Base-by-base conservation (phyloP, 2,888 invertebrate species). In the Drosophila meridiana region DNA sequence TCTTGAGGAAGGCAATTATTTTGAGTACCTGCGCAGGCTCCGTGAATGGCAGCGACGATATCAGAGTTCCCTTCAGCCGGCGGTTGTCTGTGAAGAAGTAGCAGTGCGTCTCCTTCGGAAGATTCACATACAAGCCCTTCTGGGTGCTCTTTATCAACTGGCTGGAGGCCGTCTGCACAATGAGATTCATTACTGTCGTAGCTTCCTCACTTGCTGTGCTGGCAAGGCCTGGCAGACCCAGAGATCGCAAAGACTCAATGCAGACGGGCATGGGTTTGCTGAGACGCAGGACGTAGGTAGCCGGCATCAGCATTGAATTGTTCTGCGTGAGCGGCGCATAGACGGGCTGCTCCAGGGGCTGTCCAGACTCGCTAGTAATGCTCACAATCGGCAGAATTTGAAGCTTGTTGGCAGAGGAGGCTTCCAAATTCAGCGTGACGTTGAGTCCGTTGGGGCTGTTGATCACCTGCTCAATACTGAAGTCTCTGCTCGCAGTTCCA, bases 61-160 rank as follows among this genome's bases (percentile, higher is more conserved):
- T 81, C 38, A 92, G 64, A 0, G 91, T 90, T 13, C 93, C 93
- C 76, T 96, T 95, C 93, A 97, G 94, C 36, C 94, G 95, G 75
- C 95, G 95, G 75, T 96, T 96, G 92, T 97, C 97, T 34, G 98
- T 98, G 94, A 99, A 95, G 93, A 97, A 98, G 93, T 98, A 99
- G 91, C 98, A 98, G 92, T 99, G 99, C 68, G 96, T 96, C 92
- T 99, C 98, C 92, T 98, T 98, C 0, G 98, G 98, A 55, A 99
- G 94, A 67, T 96, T 96, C 91, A 98, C 98, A 94, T 96, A 97
- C 20, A 98, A 94, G 65, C 97, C 98, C 90, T 96, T 97, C 87
- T 96, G 95, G 62, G 95, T 95, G 88, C 95, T 96, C 87, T 96
- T 95, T 87, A 96, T 94, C 80, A 96, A 95, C 70, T 96, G 96